Conservation (phyloP, 2,888 invertebrate species). For the Phragmatobia fuliginosa region DNA sequence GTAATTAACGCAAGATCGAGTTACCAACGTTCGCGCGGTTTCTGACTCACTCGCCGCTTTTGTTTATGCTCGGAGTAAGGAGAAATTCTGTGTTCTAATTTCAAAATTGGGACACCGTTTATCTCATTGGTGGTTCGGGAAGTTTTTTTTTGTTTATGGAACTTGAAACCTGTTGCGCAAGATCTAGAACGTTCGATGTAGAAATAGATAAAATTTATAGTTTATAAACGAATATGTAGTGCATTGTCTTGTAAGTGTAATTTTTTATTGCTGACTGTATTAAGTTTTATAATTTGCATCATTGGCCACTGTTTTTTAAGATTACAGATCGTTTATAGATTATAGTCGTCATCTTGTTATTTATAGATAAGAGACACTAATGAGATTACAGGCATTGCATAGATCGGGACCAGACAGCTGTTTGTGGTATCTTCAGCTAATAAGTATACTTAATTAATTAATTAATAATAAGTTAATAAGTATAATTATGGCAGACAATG, state of each 20-base stretch:
- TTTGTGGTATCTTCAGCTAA: no score
- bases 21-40: slow-evolving; percentile 53
- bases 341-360: no score
- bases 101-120: slow-evolving; percentile 36
- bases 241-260: not conserved
- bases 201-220: not conserved
- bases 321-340: no score
- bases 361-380: no score
- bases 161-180: not conserved
- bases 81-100: slow-evolving; percentile 41
- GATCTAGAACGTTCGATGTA: not conserved
- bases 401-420: no score
- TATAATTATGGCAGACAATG: no score
- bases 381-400: no score
- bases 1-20: slow-evolving; percentile 58
- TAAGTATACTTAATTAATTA: no score
- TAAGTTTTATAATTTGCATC: not conserved
- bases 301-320: not conserved
- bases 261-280: not conserved
- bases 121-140: slow-evolving; percentile 3
- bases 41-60: slow-evolving; percentile 41
- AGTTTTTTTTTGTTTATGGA: slow-evolving; percentile 9
- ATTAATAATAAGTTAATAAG: no score
- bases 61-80: slow-evolving; percentile 30
- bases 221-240: not conserved